These are phyloP conservation scores for Volucella inflata DNA, from an alignment of 2,888 invertebrate species.

Conservation along the genomic window DNA sequence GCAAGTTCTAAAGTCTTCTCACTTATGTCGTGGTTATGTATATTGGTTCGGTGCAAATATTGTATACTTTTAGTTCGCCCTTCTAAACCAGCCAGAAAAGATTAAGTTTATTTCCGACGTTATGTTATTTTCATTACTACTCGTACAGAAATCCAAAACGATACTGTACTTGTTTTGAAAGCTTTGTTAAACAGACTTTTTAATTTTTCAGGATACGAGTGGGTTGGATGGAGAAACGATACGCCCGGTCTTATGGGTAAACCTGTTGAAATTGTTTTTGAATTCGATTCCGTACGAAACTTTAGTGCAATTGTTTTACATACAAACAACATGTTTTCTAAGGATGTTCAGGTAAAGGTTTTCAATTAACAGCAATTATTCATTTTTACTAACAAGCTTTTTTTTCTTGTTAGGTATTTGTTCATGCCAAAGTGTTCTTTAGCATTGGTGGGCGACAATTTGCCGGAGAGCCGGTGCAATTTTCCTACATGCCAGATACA, in stretches of 20 bases:
- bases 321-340: slow-evolving; percentile 90
- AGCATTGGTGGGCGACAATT: slow-evolving; percentile 90
- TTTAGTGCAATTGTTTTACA: slow-evolving; percentile 90
- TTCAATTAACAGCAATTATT: slow-evolving; percentile 33
- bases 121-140: too few species aligned
- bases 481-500: slow-evolving; percentile 90
- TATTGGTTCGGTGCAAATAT: too few species aligned
- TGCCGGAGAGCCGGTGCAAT: slow-evolving; percentile 89
- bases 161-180: too few species aligned
- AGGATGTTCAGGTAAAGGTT: slow-evolving; percentile 88
- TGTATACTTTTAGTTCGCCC: too few species aligned
- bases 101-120: too few species aligned
- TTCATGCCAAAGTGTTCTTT: slow-evolving; percentile 90
- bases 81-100: too few species aligned
- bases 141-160: too few species aligned
- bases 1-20: too few species aligned
- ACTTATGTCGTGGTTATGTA: too few species aligned
- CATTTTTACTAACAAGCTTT: neutral
- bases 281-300: slow-evolving; percentile 90
- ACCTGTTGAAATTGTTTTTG: slow-evolving; percentile 90
- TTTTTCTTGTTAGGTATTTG: slow-evolving; percentile 87
- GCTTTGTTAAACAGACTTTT: neutral
- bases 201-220: slow-evolving; percentile 88
- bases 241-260: slow-evolving; percentile 86
- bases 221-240: slow-evolving; percentile 93